Conservation (phyloP, 1,140 invertebrate species). For the Patella vulgata region DNA sequence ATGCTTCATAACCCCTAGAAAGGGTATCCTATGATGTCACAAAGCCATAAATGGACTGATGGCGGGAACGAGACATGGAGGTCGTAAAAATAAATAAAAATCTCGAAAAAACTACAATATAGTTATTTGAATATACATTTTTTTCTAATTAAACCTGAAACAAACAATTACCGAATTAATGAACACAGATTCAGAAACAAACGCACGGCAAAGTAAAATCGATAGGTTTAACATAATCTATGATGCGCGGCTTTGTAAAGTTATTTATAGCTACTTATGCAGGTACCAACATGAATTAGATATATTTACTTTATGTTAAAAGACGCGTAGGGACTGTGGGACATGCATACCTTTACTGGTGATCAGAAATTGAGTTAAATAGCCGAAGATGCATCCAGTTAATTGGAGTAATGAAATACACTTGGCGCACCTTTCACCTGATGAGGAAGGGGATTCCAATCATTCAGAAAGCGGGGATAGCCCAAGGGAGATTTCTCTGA, state of each 20-base stretch:
- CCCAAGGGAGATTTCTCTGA: neutral
- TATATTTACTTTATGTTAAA: conserved; percentile 28
- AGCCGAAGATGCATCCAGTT: conserved; percentile 35
- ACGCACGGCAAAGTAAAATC: conserved; percentile 6
- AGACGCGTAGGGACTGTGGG: conserved; percentile 5
- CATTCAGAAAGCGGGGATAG: neutral
- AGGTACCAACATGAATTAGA: conserved; percentile 25
- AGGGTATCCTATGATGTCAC: conserved; percentile 13
- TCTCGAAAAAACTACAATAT: too few relatives aligned
- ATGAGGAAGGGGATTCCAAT: conserved; percentile 2
- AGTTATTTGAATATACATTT: too few relatives aligned
- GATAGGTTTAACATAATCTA: conserved; percentile 3
- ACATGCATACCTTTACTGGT: too few relatives aligned
- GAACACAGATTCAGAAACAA: too few relatives aligned
- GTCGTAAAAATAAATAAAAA: too few relatives aligned
- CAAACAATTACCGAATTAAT: too few relatives aligned
- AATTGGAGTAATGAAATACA: conserved; percentile 25
- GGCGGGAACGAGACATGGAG: conserved; percentile 26
- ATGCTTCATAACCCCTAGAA: conserved; percentile 23
- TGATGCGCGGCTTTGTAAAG: neutral
- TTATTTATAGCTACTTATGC: conserved; percentile 24
- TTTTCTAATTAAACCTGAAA: too few relatives aligned
- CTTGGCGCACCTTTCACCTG: conserved; percentile 19
- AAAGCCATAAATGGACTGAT: conserved; percentile 40
- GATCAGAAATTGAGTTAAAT: neutral